phyloP scores from a whole-genome alignment of 1,140 invertebrate genomes.

The Polyergus mexicanus region DNA sequence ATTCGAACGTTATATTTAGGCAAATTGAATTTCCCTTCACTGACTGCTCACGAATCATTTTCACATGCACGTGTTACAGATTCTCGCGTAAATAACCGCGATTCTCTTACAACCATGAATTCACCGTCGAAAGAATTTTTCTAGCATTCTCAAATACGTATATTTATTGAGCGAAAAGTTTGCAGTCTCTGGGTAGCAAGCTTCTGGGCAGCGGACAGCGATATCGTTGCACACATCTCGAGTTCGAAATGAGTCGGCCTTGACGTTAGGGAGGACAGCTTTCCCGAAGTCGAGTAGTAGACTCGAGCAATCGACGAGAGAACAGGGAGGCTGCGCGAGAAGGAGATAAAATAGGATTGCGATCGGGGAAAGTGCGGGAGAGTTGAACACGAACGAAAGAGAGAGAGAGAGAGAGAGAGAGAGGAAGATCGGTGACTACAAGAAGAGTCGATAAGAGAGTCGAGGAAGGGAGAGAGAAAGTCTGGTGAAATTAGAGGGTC shows the following conservation, averaged over 20 bases:
- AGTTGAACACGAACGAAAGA: background rate
- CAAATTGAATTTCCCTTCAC: slow-evolving; percentile 7
- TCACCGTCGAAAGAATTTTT: slow-evolving; percentile 4
- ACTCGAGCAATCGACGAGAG: slow-evolving; percentile 16
- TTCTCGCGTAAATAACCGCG: background rate
- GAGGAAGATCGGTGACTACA: background rate
- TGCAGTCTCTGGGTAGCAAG: background rate
- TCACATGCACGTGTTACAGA: background rate
- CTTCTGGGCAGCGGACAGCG: background rate
- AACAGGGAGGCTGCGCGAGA: slow-evolving; percentile 20
- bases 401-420: background rate
- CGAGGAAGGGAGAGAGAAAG: slow-evolving; percentile 27
- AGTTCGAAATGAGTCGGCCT: slow-evolving; percentile 24
- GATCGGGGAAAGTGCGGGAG: slow-evolving; percentile 4
- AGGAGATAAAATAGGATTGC: slow-evolving; percentile 30
- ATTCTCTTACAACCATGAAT: slow-evolving; percentile 13
- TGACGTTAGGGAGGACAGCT: slow-evolving; percentile 35
- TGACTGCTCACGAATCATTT: slow-evolving; percentile 5
- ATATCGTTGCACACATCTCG: slow-evolving; percentile 21
- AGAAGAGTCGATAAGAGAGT: slow-evolving; percentile 17
- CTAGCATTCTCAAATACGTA: background rate
- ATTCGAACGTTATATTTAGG: background rate
- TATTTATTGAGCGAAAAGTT: slow-evolving; percentile 39
- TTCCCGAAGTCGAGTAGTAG: slow-evolving; percentile 17
- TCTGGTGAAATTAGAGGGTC: slow-evolving; percentile 14